phyloP scores from a whole-genome alignment of 2,888 invertebrate species.

The Hedya salicella region DNA sequence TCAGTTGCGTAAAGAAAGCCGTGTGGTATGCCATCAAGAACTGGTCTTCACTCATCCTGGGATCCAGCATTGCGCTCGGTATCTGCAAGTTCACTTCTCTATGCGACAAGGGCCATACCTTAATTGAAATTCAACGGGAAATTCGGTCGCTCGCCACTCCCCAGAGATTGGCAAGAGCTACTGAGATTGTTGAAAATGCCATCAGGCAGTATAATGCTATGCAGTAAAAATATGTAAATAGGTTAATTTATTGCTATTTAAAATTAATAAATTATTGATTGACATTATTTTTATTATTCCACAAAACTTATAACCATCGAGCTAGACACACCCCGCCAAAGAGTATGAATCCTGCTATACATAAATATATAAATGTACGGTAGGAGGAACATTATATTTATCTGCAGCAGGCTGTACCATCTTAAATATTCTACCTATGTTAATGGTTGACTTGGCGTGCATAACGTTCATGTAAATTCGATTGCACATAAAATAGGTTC shows the following conservation, averaged over 20 bases:
- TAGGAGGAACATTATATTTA: too few relatives aligned
- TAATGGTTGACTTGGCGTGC: too few relatives aligned
- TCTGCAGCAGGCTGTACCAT: too few relatives aligned
- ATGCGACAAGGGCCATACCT: constrained; percentile 74
- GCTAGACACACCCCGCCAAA: too few relatives aligned
- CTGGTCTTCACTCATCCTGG: constrained; percentile 51
- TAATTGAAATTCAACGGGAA: constrained; percentile 55
- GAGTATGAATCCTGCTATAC: too few relatives aligned
- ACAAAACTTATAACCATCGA: too few relatives aligned
- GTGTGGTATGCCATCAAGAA: constrained; percentile 50
- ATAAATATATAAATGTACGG: too few relatives aligned
- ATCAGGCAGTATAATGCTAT: constrained; percentile 74
- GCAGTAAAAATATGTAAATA: constrained; percentile 38
- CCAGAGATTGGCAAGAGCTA: constrained; percentile 78
- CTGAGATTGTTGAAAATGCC: constrained; percentile 80
- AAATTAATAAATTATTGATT: constrained; percentile 18
- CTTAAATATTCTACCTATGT: too few relatives aligned
- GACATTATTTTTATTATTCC: background rate
- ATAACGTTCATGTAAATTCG: too few relatives aligned
- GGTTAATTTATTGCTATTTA: constrained; percentile 34
- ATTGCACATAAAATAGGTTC: too few relatives aligned
- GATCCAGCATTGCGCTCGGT: constrained; percentile 71
- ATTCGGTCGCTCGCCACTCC: constrained; percentile 79
- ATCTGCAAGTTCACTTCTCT: constrained; percentile 84
- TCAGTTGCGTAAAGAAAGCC: constrained; percentile 48